These are phyloP conservation scores for Acanthurus tractus DNA, from an alignment of 2,797 vertebrate species.

Conservation along the genomic window DNA sequence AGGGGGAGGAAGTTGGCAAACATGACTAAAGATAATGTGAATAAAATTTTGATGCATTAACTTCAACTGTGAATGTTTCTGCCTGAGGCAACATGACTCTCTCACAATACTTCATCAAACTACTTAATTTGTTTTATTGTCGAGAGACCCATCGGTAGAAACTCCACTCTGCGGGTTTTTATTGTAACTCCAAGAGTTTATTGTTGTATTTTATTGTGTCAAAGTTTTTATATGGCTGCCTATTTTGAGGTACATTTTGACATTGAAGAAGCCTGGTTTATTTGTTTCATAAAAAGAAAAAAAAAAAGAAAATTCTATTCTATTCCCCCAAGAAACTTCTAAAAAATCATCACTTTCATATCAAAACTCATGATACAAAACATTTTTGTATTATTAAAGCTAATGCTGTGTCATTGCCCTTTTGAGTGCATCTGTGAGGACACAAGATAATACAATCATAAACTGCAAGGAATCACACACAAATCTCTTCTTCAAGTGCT, in stretches of 20 bases:
- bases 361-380: not conserved
- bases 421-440: not conserved
- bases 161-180: too few relatives aligned
- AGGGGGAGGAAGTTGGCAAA: too few relatives aligned
- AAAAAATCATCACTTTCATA: not conserved
- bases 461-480: not conserved
- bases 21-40: too few relatives aligned
- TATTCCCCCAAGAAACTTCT: not conserved
- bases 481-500: not conserved
- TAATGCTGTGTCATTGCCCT: not conserved
- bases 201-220: not conserved
- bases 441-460: not conserved
- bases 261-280: not conserved
- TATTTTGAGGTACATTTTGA: not conserved
- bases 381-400: not conserved
- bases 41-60: too few relatives aligned
- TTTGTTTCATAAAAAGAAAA: not conserved
- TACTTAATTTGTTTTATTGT: too few relatives aligned
- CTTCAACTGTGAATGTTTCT: too few relatives aligned
- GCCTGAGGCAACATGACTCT: too few relatives aligned
- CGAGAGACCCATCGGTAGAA: too few relatives aligned
- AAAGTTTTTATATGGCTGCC: not conserved
- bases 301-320: not conserved
- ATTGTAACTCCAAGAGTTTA: not conserved
- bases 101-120: too few relatives aligned